A percentile compares a stretch with the other conserved stretches of the same genome.
These are phyloP conservation scores for Stictonetta naevosa DNA, from an alignment of 2,113 vertebrate genomes.

Conservation along the genomic window DNA sequence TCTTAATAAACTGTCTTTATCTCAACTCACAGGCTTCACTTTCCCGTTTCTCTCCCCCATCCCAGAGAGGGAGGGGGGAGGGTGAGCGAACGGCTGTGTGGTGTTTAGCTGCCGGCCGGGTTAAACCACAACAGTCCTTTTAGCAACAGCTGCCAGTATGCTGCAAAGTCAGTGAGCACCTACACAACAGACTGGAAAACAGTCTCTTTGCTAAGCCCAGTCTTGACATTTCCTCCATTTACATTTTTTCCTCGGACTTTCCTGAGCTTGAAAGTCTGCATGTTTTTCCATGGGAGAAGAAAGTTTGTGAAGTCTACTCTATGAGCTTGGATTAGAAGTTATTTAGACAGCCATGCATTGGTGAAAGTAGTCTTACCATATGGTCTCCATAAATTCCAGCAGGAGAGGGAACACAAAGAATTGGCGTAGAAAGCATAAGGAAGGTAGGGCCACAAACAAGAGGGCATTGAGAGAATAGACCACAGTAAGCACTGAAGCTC, in stretches of 20 bases:
- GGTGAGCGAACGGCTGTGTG: no score
- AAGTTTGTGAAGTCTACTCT: neutral
- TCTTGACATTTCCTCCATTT: neutral
- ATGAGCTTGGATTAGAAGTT: neutral
- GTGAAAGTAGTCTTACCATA: neutral
- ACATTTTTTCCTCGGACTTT: neutral
- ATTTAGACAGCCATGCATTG: neutral
- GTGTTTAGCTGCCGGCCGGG: no score
- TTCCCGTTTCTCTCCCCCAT: no score
- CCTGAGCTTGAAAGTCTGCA: neutral
- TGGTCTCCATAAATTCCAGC: neutral
- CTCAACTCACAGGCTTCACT: no score
- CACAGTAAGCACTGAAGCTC: neutral
- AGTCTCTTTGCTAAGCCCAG: neutral
- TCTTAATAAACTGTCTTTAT: no score
- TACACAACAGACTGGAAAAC: neutral
- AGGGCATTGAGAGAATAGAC: neutral
- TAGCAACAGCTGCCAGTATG: neutral
- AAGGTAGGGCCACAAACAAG: accelerated
- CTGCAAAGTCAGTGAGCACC: neutral
- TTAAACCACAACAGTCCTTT: no score
- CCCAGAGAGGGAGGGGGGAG: no score
- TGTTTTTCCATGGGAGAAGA: neutral
- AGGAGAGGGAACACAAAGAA: neutral
- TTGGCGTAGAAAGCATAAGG: neutral